Evolutionary conservation across 2,888 invertebrate genomes (phyloP).

Genomic region (Hypercompe scribonia): DNA sequence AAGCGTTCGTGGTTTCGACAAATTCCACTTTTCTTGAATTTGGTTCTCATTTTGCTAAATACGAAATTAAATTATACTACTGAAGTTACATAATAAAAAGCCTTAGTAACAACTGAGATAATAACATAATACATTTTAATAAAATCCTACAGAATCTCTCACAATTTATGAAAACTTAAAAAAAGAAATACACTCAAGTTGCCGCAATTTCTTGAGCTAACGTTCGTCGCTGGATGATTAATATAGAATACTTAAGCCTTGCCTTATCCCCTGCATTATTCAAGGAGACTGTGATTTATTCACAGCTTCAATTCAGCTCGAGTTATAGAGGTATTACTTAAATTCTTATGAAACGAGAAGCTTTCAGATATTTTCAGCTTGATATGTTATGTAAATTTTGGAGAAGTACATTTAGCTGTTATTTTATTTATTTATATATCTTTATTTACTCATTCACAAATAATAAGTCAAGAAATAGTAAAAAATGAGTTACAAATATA

Average conservation of each 20-base stretch:
- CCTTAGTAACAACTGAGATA: not conserved
- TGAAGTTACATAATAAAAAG: not conserved
- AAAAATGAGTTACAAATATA: too few species aligned
- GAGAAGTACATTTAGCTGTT: not conserved
- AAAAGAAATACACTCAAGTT: not conserved
- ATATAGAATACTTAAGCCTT: conserved; percentile 4
- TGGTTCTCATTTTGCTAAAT: too few species aligned
- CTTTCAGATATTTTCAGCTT: not conserved
- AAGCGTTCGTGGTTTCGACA: not conserved
- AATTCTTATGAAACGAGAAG: not conserved
- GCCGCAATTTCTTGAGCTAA: not conserved
- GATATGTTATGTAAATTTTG: not conserved
- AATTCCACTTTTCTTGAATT: too few species aligned
- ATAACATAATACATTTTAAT: not conserved
- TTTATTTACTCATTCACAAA: too few species aligned
- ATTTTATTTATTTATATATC: too few species aligned
- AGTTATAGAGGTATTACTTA: not conserved
- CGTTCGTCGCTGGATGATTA: conserved; percentile 4
- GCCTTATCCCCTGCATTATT: conserved; percentile 9
- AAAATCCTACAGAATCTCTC: not conserved
- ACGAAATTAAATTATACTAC: not conserved
- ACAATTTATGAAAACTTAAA: not conserved
- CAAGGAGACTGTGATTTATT: conserved; percentile 6
- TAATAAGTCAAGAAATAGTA: too few species aligned
- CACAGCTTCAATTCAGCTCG: conserved; percentile 2